Conservation (phyloP, 2,888 invertebrate species). For the Coelopa pilipes region DNA sequence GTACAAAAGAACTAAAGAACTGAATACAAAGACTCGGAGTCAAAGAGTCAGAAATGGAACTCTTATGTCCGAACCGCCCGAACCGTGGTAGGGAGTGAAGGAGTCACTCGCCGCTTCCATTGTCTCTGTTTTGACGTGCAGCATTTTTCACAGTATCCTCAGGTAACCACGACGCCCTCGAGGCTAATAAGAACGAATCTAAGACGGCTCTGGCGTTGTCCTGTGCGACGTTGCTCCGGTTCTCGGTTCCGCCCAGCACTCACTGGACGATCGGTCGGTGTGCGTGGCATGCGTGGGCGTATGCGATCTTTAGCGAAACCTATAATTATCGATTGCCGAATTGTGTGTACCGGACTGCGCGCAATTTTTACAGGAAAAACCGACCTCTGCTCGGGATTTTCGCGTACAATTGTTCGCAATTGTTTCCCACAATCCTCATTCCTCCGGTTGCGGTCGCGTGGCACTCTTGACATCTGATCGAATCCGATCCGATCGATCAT, state of each 20-base stretch:
- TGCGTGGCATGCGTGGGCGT: constrained; percentile 50
- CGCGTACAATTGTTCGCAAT: constrained; percentile 47
- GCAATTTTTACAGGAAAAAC: constrained; percentile 20
- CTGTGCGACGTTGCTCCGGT: too few species aligned
- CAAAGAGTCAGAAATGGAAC: constrained; percentile 44
- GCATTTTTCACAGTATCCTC: constrained; percentile 48
- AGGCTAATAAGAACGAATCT: too few species aligned
- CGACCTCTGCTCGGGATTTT: constrained; percentile 32
- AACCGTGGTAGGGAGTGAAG: too few species aligned
- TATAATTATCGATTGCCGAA: constrained; percentile 50
- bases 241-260: constrained; percentile 28
- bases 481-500: constrained; percentile 37
- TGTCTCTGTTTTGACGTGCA: constrained; percentile 64
- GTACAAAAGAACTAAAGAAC: constrained; percentile 39
- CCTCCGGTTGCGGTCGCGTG: constrained; percentile 61
- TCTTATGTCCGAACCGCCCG: too few species aligned
- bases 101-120: constrained; percentile 43
- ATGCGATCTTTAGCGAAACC: constrained; percentile 57
- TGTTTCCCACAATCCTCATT: constrained; percentile 40
- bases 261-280: background rate
- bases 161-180: background rate
- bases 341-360: constrained; percentile 19
- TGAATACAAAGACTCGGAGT: constrained; percentile 37
- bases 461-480: constrained; percentile 54
- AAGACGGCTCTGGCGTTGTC: too few species aligned